Base-by-base conservation (phyloP, 2,113 vertebrate genomes). In the Paradoxurus hermaphroditus region DNA sequence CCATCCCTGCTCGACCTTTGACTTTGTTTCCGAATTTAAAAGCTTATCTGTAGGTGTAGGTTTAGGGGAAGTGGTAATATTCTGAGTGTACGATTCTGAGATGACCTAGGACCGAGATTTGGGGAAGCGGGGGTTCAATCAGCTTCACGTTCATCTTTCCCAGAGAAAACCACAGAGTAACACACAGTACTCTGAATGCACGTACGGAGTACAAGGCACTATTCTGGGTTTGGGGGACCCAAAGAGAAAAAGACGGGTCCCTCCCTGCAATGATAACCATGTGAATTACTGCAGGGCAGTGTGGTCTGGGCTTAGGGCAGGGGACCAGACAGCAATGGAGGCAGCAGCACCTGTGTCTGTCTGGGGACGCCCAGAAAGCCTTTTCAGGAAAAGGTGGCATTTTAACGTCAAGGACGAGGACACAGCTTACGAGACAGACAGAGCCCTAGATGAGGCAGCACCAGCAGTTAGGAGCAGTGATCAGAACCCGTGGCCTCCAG, bases 181-280 rank as follows among this genome's bases (percentile, higher is more conserved):
- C 44, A 82, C 82, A 73, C 34, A 59, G 9, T 5, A 27, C 53
- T 36, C 25, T 51, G 7, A 77, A 70, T 1, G 7, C 39, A 46
- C 0, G 1, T 11, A n/a, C 0, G 1, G 53, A 72, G 34, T 5
- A 31, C 0, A 7, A 56, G 51, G 36, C 16, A 14, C n/a, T 44
- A 16, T 44, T 83, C 73, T 44, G 62, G 36, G 51, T 39, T 41
- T 72, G 3, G 31, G 15, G 39, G 27, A n/a, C 77, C 18, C 51
- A 29, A 59, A 53, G 9, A 34, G 34, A 6, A 85, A 34, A 63
- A 36, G 7, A 15, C 0, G 44, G 21, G 10, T 44, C 49, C 70
- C 18, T 44, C n/a, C 56, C 31, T 44, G 46, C 75, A 49, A 13
- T 59, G 51, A 41, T 29, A 75, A n/a, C 29, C n/a, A 12, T 0